Conservation (phyloP, 2,888 invertebrate genomes). For the Anodontia alba region DNA sequence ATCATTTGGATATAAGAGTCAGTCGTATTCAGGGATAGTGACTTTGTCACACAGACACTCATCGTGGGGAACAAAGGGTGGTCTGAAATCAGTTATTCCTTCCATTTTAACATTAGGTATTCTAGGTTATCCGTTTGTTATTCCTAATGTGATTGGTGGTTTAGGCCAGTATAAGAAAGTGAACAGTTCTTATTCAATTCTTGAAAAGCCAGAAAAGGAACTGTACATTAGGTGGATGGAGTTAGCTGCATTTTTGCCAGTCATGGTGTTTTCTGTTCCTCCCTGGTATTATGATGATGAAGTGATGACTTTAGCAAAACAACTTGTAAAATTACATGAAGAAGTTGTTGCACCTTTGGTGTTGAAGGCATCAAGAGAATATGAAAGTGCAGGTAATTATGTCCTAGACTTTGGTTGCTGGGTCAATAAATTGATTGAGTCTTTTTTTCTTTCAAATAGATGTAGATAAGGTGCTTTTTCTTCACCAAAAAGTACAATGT, state of each 20-base stretch:
- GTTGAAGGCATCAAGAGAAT: constrained; percentile 71
- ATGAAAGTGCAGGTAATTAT: constrained; percentile 58
- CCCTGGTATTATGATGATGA: constrained; percentile 94
- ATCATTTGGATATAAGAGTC: constrained; percentile 92
- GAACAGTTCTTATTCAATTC: constrained; percentile 14
- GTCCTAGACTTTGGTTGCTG: no score
- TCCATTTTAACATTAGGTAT: constrained; percentile 89
- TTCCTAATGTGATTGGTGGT: constrained; percentile 96
- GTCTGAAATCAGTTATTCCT: constrained; percentile 92
- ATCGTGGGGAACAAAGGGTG: constrained; percentile 92
- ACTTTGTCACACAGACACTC: constrained; percentile 94
- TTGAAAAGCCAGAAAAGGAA: constrained; percentile 80
- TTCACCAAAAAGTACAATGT: no score
- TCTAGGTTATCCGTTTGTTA: constrained; percentile 95
- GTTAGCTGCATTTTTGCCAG: constrained; percentile 94
- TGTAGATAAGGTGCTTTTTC: no score
- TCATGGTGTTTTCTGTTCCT: constrained; percentile 95
- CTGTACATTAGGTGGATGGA: constrained; percentile 93
- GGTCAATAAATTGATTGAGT: no score
- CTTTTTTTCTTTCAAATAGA: no score
- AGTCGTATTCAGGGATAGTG: constrained; percentile 92
- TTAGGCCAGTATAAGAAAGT: constrained; percentile 86
- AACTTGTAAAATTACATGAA: constrained; percentile 67
- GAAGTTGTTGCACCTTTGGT: constrained; percentile 63
- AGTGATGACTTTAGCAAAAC: constrained; percentile 71